Percentiles rank a stretch among this genome's conserved stretches.
Evolutionary conservation across 2,113 vertebrate genomes (phyloP).

Genomic region (Xyrauchen texanus): DNA sequence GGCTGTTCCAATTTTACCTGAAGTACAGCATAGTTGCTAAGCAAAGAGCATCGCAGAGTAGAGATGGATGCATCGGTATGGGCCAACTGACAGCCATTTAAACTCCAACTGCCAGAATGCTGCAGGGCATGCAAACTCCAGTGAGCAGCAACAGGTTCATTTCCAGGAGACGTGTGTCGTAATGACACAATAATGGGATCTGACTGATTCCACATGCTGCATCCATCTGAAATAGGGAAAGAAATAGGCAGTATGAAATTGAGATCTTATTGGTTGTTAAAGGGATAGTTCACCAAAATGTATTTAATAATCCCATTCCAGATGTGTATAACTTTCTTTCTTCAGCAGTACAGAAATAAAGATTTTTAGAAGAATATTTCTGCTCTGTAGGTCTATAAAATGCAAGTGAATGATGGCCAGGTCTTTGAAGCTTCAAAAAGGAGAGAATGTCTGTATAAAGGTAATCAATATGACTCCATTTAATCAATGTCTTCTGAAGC

Average conservation of each 20-base stretch:
- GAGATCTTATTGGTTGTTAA: too few relatives aligned
- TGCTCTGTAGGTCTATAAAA: too few relatives aligned
- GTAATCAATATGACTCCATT: too few relatives aligned
- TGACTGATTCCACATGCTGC: slow-evolving; percentile 84
- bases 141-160: slow-evolving; percentile 82
- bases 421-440: too few relatives aligned
- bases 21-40: slow-evolving; percentile 91
- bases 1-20: slow-evolving; percentile 75
- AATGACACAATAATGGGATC: slow-evolving; percentile 86
- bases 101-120: slow-evolving; percentile 84
- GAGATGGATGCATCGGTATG: slow-evolving; percentile 83
- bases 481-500: too few relatives aligned
- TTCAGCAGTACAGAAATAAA: too few relatives aligned
- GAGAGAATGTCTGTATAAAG: too few relatives aligned
- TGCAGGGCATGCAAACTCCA: slow-evolving; percentile 84
- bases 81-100: slow-evolving; percentile 85
- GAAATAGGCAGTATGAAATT: neutral
- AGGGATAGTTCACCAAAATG: too few relatives aligned
- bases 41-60: slow-evolving; percentile 84
- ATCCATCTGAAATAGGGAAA: slow-evolving; percentile 78
- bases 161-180: slow-evolving; percentile 86
- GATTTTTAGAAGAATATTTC: too few relatives aligned
- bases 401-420: too few relatives aligned
- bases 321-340: too few relatives aligned
- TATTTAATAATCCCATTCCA: too few relatives aligned